Evolutionary conservation across 2,888 invertebrate genomes (phyloP), one percentile per base, ranked within the genome.

Genomic region (Aleiodes testaceus): DNA sequence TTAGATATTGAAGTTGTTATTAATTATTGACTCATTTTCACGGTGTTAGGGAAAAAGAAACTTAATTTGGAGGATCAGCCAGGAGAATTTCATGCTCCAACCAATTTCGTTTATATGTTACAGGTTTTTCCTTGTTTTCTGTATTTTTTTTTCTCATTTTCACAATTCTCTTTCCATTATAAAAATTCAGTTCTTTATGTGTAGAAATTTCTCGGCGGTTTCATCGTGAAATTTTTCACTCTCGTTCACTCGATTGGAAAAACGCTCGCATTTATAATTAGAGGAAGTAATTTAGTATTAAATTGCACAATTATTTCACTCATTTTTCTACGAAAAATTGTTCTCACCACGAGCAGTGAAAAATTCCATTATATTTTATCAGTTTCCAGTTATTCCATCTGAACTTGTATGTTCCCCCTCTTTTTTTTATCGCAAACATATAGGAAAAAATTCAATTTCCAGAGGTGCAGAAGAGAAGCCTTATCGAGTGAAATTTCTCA

Each of bases 401-500:
- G 52, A n/a, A 36, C 36, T 36, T 11, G 36, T 36, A 36, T 36
- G 11, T 36, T 7, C 11, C 36, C 11, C 11, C 11, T 9, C 1
- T 11, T 36, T 36, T 36, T 36, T 36, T 11, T 36, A 36, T 36
- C 36, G 36, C 9, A 36, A 6, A 36, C 7, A 36, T 9, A 36
- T 36, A 36, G 36, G 9, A 36, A 36, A 36, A 36, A 36, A 36
- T 36, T 36, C 36, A 36, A 36, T 36, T 53, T 14, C 30, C 50
- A 49, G 50, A 66, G 66, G 66, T 36, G 36, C 36, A 36, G 50
- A 49, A 36, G 50, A 49, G 69, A 72, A 72, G 69, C 66, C 72
- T 66, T 72, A 72, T 72, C 69, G 50, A 26, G 55, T 66, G 69
- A 72, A 72, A 72, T 66, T 72, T 69, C 66, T 61, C 30, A 52